Evolutionary conservation across 2,113 vertebrate species (phyloP).

Genomic region (Merops nubicus): DNA sequence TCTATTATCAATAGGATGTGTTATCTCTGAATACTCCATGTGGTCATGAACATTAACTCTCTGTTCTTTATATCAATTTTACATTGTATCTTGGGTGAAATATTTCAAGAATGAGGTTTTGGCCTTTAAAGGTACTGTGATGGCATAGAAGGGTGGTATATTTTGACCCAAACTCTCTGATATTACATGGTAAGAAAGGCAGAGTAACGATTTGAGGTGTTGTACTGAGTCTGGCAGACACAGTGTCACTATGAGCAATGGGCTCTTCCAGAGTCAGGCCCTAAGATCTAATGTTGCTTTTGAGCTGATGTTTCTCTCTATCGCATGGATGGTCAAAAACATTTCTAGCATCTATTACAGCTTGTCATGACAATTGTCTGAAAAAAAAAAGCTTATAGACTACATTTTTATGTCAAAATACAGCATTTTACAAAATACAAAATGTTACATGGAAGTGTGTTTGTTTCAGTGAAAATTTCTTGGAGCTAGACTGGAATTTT

Average conservation of each 20-base stretch:
- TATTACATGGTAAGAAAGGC: neutral
- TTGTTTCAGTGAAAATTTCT: neutral
- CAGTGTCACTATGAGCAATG: neutral
- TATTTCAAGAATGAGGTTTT: neutral
- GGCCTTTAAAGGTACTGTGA: neutral
- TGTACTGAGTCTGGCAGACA: neutral
- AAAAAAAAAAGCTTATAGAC: neutral
- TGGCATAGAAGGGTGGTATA: neutral
- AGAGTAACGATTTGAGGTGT: neutral
- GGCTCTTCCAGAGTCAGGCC: neutral
- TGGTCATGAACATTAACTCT: neutral
- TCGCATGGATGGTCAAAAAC: neutral
- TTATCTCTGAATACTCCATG: neutral
- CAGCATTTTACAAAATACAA: neutral
- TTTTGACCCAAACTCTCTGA: neutral
- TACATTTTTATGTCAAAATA: slow-evolving; percentile 35
- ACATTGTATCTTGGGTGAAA: neutral
- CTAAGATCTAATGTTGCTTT: neutral
- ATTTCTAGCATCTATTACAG: neutral
- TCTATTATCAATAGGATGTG: neutral
- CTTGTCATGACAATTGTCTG: slow-evolving; percentile 17
- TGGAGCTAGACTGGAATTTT: neutral
- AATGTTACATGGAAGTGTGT: neutral
- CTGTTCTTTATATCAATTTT: neutral
- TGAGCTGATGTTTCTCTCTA: neutral